Conservation (phyloP, 2,113 vertebrate species). For the Pterophyllum scalare region DNA sequence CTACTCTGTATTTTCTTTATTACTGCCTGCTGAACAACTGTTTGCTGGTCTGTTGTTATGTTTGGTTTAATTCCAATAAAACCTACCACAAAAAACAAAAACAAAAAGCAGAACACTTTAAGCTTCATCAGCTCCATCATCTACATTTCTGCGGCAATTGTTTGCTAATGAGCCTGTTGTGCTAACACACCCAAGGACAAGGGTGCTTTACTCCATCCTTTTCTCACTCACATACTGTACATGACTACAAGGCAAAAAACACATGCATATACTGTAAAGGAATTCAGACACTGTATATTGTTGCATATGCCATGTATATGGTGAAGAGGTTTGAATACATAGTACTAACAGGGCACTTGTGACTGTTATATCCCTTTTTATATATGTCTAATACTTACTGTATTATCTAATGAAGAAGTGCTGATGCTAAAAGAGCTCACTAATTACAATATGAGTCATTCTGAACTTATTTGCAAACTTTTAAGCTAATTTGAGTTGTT, state of each 20-base stretch:
- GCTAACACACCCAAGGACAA: no score
- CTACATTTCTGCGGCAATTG: no score
- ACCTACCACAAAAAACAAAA: no score
- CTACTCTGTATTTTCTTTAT: neutral
- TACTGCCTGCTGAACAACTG: neutral
- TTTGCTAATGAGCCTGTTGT: no score
- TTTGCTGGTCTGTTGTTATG: no score
- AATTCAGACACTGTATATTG: neutral
- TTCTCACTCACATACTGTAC: neutral
- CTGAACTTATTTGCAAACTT: slow-evolving; percentile 43
- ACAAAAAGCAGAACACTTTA: no score
- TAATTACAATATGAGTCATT: slow-evolving; percentile 26
- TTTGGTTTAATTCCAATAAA: no score
- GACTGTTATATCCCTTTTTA: neutral
- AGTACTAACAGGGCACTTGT: neutral
- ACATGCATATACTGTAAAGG: no score
- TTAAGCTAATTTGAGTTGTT: slow-evolving; percentile 35
- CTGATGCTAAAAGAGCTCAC: slow-evolving; percentile 16
- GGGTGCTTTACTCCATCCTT: neutral
- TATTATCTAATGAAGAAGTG: slow-evolving; percentile 36
- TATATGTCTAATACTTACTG: neutral
- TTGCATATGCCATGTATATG: neutral
- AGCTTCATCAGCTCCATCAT: no score
- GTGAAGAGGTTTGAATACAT: neutral
- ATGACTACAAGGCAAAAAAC: no score